A percentile compares a stretch with the other conserved stretches of the same genome.
Evolutionary conservation across 2,888 invertebrate genomes (phyloP).

Genomic region (Acanthosepion esculentum): DNA sequence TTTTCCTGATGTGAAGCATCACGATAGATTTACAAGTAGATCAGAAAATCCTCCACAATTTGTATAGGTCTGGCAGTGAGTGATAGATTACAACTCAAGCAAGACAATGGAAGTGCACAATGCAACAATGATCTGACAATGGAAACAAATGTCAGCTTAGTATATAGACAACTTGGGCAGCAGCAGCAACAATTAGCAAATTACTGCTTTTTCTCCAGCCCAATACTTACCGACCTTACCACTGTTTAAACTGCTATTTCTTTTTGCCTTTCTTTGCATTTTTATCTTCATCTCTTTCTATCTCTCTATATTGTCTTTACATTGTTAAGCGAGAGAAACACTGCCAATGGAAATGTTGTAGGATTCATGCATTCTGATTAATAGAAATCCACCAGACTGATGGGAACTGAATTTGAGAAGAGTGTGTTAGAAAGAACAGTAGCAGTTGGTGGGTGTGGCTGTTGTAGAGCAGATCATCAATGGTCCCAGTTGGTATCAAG

Average conservation of each 20-base stretch:
- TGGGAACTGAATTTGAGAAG: too few species aligned
- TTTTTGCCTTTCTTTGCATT: background rate
- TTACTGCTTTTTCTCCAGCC: background rate
- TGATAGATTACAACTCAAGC: background rate
- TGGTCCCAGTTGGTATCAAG: too few species aligned
- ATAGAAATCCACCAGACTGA: too few species aligned
- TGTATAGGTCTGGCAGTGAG: background rate
- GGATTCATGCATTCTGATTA: too few species aligned
- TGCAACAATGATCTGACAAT: background rate
- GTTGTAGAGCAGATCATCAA: too few species aligned
- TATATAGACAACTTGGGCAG: background rate
- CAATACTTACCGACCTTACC: too few species aligned
- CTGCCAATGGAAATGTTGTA: too few species aligned
- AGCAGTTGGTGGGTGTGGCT: too few species aligned
- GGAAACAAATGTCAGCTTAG: background rate
- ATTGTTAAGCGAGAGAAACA: background rate
- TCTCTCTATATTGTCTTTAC: background rate
- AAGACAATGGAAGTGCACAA: background rate
- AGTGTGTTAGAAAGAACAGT: too few species aligned
- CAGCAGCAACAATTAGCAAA: background rate
- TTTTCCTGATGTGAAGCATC: background rate
- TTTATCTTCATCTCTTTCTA: background rate
- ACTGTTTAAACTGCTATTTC: too few species aligned
- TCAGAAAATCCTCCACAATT: slow-evolving; percentile 16
- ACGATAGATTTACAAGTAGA: slow-evolving; percentile 22